phyloP scores from a whole-genome alignment of 1,140 invertebrate species.

The Drosophila sucinea region DNA sequence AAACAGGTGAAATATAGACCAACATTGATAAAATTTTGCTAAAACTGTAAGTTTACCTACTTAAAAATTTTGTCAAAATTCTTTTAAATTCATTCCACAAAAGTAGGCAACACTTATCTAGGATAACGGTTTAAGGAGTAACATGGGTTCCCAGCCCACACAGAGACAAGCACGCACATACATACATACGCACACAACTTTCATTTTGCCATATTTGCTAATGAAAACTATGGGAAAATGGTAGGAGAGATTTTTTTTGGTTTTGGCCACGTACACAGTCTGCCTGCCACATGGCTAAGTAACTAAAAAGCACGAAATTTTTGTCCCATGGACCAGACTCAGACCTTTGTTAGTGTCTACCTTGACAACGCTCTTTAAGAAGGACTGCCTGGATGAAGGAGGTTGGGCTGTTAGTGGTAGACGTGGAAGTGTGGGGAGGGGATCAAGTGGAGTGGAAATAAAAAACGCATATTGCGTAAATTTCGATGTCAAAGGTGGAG shows the following conservation, averaged over 20 bases:
- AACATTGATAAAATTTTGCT: background rate
- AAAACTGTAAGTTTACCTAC: background rate
- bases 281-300: constrained; percentile 23
- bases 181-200: background rate
- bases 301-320: constrained; percentile 39
- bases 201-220: constrained; percentile 9
- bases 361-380: constrained; percentile 17
- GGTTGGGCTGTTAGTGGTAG: background rate
- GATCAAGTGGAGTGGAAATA: constrained; percentile 41
- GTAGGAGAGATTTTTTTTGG: constrained; percentile 4
- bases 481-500: constrained; percentile 67
- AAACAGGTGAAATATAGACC: background rate
- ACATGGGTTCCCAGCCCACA: background rate
- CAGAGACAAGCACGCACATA: background rate
- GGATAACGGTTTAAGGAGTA: constrained; percentile 2
- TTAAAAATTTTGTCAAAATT: constrained; percentile 7
- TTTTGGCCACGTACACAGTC: constrained; percentile 42
- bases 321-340: constrained; percentile 21
- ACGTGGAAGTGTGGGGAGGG: background rate
- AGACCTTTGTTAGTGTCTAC: constrained; percentile 23
- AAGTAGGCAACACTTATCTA: constrained; percentile 14
- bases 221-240: constrained; percentile 29
- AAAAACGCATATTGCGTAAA: constrained; percentile 78
- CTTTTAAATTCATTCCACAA: constrained; percentile 9
- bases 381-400: constrained; percentile 16